These are phyloP conservation scores for Meriones psammophilus DNA, from an alignment of 2,797 vertebrate species.

Conservation along the genomic window DNA sequence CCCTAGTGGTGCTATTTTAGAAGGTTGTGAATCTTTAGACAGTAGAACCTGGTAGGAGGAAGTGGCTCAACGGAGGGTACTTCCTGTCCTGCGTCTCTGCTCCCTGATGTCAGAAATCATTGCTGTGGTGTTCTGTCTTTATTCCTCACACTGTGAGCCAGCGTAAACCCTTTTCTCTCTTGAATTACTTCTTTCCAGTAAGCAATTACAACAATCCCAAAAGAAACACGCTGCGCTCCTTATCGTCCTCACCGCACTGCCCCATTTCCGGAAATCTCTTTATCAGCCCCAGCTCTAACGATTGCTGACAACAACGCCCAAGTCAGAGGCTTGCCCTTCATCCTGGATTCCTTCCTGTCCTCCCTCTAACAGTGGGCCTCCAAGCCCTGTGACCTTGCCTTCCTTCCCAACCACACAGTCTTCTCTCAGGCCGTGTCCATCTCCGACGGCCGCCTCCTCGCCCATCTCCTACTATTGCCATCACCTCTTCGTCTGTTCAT, in stretches of 20 bases:
- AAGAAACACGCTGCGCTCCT: not conserved
- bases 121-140: not conserved
- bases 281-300: not conserved
- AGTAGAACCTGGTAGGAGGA: not conserved
- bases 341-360: not conserved
- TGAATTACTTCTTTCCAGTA: not conserved
- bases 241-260: not conserved
- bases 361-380: not conserved
- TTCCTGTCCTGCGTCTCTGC: not conserved
- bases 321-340: not conserved
- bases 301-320: not conserved
- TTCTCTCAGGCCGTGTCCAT: not conserved
- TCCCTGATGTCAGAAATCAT: not conserved
- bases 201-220: not conserved
- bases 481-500: not conserved
- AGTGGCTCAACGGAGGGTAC: not conserved
- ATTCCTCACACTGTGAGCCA: not conserved
- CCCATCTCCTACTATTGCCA: not conserved
- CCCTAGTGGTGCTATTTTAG: not conserved
- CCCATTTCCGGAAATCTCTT: not conserved
- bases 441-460: not conserved
- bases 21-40: not conserved
- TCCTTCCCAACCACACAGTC: not conserved
- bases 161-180: not conserved
- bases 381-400: not conserved